These are phyloP conservation scores for Oreochromis spilurus DNA, from an alignment of 2,113 vertebrate genomes.

Conservation along the genomic window DNA sequence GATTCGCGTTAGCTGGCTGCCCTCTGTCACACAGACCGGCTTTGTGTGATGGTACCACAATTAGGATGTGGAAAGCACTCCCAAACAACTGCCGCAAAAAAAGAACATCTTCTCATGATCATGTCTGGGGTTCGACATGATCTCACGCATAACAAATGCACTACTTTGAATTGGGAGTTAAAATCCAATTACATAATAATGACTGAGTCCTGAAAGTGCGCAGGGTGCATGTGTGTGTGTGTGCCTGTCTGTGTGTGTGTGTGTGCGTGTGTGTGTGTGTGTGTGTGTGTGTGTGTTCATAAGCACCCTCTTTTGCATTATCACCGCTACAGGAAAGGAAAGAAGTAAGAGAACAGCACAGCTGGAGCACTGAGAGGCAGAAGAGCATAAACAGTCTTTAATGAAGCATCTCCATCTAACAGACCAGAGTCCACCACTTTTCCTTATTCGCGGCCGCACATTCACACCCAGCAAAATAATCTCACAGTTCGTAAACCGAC, in stretches of 20 bases:
- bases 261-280: neutral
- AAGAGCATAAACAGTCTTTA: conserved; percentile 13
- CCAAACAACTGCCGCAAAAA: neutral
- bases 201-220: conserved; percentile 7
- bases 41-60: conserved; percentile 25
- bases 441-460: neutral
- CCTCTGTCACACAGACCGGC: conserved; percentile 44
- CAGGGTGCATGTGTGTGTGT: neutral
- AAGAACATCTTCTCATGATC: neutral
- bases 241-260: neutral
- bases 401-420: conserved; percentile 17
- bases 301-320: conserved; percentile 26
- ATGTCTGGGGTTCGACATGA: neutral
- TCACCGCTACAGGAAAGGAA: conserved; percentile 21
- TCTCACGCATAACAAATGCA: neutral
- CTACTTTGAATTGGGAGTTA: neutral
- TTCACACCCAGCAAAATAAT: neutral
- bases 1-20: conserved; percentile 61
- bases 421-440: neutral
- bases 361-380: conserved; percentile 26
- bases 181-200: conserved; percentile 28
- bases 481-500: neutral
- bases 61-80: neutral
- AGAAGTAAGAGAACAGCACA: conserved; percentile 18
- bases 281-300: neutral